Base-by-base conservation (phyloP, 23 tunicate genomes). In the Trididemnum nubilum region DNA sequence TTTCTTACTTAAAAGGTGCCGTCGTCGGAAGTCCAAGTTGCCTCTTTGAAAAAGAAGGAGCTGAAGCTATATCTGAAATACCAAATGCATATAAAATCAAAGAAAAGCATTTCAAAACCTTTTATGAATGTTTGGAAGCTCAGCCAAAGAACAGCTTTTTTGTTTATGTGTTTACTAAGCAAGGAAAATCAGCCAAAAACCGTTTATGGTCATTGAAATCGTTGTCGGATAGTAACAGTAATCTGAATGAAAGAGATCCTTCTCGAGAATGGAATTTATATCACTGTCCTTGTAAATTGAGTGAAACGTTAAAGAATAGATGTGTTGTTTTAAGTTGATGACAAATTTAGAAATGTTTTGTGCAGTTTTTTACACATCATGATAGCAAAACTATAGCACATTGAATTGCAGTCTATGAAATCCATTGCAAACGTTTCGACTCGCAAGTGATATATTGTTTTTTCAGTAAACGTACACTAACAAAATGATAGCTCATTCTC, bases 131-230 rank as follows among this genome's bases (percentile, higher is more conserved):
- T 44, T 44, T 44, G 15, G 15, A 9, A 9, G 15, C 9, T 44
- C 54, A 44, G 54, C 9, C 15, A 7, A 15, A 44, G 12, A 44
- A 15, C 9, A 44, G 9, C 15, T 44, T 9, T 44, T 7, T 7
- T 15, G 54, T 85, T 38, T 59, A 70, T 54, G 65, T 85, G 40
- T 85, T 57, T 35, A 79, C 79, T 21, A 85, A 85, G 34, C 90
- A 85, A 54, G 90, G 90, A 33, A 85, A 79, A 30, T 85, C 90
- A 0, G 84, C 90, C 27, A 69, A 65, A 63, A 64, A 85, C 69
- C 71, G 71, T 29, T 52, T 85, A 22, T 85, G 90, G 90, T 79
- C 84, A 0, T 26, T 85, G 72, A 44, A 78, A 21, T 35, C 50
- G 24, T 35, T 85, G 22, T 36, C 78, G 26, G 28, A 33, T 5